phyloP scores from a whole-genome alignment of 2,888 invertebrate species.

The Zygothrica quintamaculata region DNA sequence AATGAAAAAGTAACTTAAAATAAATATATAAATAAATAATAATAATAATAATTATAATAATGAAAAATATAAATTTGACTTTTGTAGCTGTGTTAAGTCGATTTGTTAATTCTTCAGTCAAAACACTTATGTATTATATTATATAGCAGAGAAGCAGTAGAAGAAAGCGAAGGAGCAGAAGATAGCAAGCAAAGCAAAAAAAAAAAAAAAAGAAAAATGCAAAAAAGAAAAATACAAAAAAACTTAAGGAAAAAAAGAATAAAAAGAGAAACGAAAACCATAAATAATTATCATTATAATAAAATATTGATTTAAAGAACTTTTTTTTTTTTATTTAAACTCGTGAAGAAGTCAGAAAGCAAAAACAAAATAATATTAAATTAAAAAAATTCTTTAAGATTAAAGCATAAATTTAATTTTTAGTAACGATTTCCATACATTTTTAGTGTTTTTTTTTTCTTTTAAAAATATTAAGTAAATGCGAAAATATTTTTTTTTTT shows the following conservation, averaged over 20 bases:
- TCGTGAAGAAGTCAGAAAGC: too few relatives aligned
- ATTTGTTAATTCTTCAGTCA: constrained; percentile 66
- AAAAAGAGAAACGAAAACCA: too few relatives aligned
- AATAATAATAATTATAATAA: too few relatives aligned
- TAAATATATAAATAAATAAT: too few relatives aligned
- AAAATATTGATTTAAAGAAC: too few relatives aligned
- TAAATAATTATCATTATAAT: too few relatives aligned
- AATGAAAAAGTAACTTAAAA: too few relatives aligned
- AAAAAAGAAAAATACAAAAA: constrained; percentile 27
- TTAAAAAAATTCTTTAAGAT: constrained; percentile 52
- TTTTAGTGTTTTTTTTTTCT: constrained; percentile 73
- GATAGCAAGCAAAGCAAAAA: constrained; percentile 41
- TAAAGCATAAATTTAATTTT: constrained; percentile 67
- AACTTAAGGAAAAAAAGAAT: constrained; percentile 18
- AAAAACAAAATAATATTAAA: constrained; percentile 25
- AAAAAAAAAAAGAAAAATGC: constrained; percentile 9
- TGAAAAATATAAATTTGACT: constrained; percentile 49
- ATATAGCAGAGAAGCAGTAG: constrained; percentile 46
- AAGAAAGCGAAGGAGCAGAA: too few relatives aligned
- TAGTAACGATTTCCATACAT: constrained; percentile 77
- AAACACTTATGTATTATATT: constrained; percentile 73
- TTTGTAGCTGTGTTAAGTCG: constrained; percentile 59
- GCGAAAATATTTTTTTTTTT: constrained; percentile 3
- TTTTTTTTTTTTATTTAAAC: too few relatives aligned
- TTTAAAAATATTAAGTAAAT: constrained; percentile 64